phyloP scores from a whole-genome alignment of 2,113 vertebrate genomes.

The Spilogale gracilis region DNA sequence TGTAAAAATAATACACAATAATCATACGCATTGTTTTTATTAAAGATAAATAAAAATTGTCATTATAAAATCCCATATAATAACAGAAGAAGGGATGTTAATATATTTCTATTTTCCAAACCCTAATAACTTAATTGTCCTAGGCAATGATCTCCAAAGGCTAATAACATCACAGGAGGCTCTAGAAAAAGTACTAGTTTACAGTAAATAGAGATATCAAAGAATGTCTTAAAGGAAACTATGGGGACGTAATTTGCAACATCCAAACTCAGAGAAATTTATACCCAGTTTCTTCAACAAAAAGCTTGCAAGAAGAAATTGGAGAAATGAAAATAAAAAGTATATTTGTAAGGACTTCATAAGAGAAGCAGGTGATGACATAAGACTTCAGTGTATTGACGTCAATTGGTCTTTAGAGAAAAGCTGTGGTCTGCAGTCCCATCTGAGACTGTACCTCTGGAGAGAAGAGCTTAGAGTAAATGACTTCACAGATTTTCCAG shows the following conservation, averaged over 20 bases:
- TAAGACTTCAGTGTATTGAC: not conserved
- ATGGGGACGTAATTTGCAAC: not conserved
- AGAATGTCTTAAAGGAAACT: not conserved
- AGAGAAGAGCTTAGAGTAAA: not conserved
- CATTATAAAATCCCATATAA: not conserved
- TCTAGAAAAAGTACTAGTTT: not conserved
- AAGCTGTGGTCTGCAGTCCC: not conserved
- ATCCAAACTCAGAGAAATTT: not conserved
- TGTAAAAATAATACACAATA: not conserved
- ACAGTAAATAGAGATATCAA: not conserved
- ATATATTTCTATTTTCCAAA: not conserved
- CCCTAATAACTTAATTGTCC: not conserved
- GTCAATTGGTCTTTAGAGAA: not conserved
- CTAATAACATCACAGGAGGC: not conserved
- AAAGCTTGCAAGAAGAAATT: not conserved
- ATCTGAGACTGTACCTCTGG: not conserved
- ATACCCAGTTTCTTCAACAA: not conserved
- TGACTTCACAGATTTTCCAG: not conserved
- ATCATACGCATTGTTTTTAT: not conserved
- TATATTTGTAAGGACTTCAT: not conserved
- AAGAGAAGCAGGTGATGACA: not conserved
- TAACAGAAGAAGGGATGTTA: not conserved
- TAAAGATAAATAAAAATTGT: not conserved
- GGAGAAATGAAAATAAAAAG: not conserved
- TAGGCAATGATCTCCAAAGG: not conserved